These are phyloP conservation scores for Podocnemis expansa DNA, from an alignment of 2,113 vertebrate genomes.

Conservation along the genomic window DNA sequence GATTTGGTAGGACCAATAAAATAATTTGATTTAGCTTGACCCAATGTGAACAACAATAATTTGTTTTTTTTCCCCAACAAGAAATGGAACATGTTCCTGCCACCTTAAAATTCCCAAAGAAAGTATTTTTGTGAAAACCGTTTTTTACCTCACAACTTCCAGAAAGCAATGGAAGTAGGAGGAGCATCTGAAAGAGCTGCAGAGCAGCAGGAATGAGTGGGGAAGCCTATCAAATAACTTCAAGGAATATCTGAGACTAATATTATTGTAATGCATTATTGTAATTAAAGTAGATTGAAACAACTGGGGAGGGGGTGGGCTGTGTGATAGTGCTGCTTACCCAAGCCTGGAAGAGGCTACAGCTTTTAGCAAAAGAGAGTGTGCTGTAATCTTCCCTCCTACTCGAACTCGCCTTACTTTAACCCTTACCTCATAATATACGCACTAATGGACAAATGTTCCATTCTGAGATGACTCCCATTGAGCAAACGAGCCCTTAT, in stretches of 20 bases:
- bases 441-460: slow-evolving; percentile 1
- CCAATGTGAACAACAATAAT: not conserved
- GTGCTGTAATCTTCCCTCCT: not conserved
- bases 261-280: not conserved
- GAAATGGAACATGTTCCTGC: not conserved
- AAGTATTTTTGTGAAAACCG: slow-evolving; percentile 9
- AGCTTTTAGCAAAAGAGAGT: slow-evolving; percentile 9
- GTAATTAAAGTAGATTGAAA: not conserved
- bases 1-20: not conserved
- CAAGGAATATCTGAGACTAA: slow-evolving; percentile 35
- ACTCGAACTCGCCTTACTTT: not conserved
- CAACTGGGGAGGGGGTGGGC: not conserved
- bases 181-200: slow-evolving; percentile 45
- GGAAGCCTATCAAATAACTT: slow-evolving; percentile 25
- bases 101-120: not conserved
- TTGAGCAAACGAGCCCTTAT: slow-evolving; percentile 17
- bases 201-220: slow-evolving; percentile 8
- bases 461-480: not conserved
- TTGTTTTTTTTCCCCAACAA: slow-evolving; percentile 1
- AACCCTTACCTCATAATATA: not conserved
- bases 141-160: slow-evolving; percentile 18
- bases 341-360: not conserved
- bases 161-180: slow-evolving; percentile 55
- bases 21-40: slow-evolving; percentile 25
- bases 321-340: not conserved